Base-by-base conservation (phyloP, 2,113 vertebrate genomes). In the Pithys albifrons region DNA sequence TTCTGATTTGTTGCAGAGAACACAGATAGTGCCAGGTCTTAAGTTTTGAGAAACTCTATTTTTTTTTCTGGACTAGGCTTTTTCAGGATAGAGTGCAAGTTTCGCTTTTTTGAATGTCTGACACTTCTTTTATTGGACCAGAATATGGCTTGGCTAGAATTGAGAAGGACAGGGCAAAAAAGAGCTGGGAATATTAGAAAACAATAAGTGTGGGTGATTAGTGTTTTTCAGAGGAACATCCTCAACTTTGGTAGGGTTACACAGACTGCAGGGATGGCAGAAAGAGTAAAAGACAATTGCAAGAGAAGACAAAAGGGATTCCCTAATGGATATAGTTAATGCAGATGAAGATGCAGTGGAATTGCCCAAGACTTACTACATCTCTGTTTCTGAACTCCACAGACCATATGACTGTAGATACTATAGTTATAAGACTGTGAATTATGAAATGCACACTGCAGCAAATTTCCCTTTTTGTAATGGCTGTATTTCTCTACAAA, bases 1-100 rank as follows among this genome's bases (percentile, higher is more conserved):
- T 29, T 67, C 29, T 35, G 23, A 19, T 74, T 86, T 39, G 27
- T 78, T 6, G 6, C 31, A 59, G 33, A n/a, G 58, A 41, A 75
- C 18, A n/a, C 13, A 89, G 7, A 49, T 3, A 64, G 20, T 23
- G 15, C 10, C 25, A 64, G 6, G 15, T 71, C n/a, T 75, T 51
- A 58, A 24, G 4, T 64, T 24, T 74, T 43, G 18, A 91, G 33
- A 66, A 94, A 43, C 6, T 13, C 1, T 0, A 1, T 3, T 2
- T 13, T 45, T 69, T 88, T 58, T 75, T 35, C 37, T 10, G 2
- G n/a, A 33, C 16, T 31, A 80, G 19, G 80, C 22, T 76, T 88
- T 83, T 83, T 65, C 41, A 66, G 20, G 5, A 48, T 4, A 57
- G 27, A 91, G 14, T 62, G 10, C 10, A 84, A 59, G 24, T 24